These are phyloP conservation scores for Dromococcyx pavoninus DNA, from an alignment of 2,797 vertebrate species.

Conservation along the genomic window DNA sequence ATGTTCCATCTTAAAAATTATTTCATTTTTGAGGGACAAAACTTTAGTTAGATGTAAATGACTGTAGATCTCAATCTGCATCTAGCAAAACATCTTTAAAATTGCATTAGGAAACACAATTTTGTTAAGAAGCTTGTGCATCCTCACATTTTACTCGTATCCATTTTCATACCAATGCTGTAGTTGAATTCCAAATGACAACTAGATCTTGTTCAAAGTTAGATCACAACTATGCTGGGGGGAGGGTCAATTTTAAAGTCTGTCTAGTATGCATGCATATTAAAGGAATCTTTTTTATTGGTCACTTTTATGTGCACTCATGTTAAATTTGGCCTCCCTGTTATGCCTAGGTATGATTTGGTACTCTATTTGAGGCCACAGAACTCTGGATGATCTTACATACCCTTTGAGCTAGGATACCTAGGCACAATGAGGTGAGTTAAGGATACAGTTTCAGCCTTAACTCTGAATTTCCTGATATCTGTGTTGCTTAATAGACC, in stretches of 20 bases:
- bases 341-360: conserved; percentile 69
- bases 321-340: conserved; percentile 67
- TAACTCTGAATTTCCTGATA: conserved; percentile 63
- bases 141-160: background rate
- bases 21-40: background rate
- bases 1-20: background rate
- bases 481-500: conserved; percentile 12
- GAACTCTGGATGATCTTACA: conserved; percentile 67
- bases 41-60: background rate
- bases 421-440: conserved; percentile 70
- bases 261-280: conserved; percentile 51
- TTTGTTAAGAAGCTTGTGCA: background rate
- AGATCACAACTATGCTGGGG: background rate
- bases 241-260: background rate
- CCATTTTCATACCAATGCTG: background rate
- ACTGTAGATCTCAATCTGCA: background rate
- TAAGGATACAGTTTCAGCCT: conserved; percentile 64
- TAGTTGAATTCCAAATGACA: background rate
- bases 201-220: background rate
- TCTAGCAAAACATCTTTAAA: background rate
- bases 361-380: conserved; percentile 59
- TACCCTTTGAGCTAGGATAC: conserved; percentile 71
- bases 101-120: background rate
- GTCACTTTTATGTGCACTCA: conserved; percentile 33
- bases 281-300: background rate